A percentile compares a stretch with the other conserved stretches of the same genome.
These are phyloP conservation scores for Falco cherrug DNA, from an alignment of 2,797 vertebrate genomes.

Conservation along the genomic window DNA sequence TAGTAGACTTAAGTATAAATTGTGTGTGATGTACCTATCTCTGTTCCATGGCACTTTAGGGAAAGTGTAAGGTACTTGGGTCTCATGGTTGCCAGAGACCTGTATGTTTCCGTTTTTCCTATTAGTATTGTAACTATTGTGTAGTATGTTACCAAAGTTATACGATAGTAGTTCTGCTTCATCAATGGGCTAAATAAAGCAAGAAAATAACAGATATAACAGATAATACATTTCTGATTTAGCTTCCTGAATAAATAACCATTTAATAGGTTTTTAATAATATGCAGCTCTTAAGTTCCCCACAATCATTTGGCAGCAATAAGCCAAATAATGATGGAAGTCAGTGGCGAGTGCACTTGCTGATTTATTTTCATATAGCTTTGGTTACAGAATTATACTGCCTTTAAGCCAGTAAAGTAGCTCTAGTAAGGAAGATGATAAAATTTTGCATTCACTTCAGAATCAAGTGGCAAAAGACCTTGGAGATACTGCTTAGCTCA, in stretches of 20 bases:
- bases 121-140: not conserved
- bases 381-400: not conserved
- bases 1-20: not conserved
- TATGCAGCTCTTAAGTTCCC: not conserved
- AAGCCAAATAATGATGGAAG: constrained; percentile 4
- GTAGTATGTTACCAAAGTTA: not conserved
- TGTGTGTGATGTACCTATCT: not conserved
- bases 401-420: not conserved
- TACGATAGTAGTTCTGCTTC: not conserved
- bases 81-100: not conserved
- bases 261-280: constrained; percentile 23
- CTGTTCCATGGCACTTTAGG: not conserved
- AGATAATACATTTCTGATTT: not conserved
- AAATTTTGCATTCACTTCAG: not conserved
- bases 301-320: not conserved
- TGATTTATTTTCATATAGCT: not conserved
- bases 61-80: not conserved
- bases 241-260: not conserved
- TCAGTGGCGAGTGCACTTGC: not conserved
- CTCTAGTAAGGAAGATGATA: not conserved
- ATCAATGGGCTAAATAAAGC: not conserved
- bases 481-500: not conserved
- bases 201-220: not conserved
- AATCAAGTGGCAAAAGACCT: not conserved
- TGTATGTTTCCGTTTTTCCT: not conserved